phyloP scores from a whole-genome alignment of 2,113 vertebrate genomes.

The Vulpes lagopus region DNA sequence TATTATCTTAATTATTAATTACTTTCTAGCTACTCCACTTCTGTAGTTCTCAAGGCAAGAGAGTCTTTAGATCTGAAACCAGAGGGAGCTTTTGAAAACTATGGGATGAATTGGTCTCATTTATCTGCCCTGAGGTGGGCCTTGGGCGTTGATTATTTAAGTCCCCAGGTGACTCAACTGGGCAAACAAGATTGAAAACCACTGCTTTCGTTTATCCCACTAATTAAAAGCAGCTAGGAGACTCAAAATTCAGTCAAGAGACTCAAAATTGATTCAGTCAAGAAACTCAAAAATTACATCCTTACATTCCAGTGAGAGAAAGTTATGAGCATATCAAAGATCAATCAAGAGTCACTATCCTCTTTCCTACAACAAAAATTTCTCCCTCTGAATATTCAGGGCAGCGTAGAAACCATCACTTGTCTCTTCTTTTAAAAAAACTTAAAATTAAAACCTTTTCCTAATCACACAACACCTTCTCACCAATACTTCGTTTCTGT shows the following conservation, averaged over 20 bases:
- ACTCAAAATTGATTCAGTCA: not conserved
- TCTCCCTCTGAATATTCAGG: not conserved
- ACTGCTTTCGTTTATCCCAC: not conserved
- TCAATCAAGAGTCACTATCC: not conserved
- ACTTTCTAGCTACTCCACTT: constrained; percentile 17
- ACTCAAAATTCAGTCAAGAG: not conserved
- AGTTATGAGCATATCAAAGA: not conserved
- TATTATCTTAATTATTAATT: not conserved
- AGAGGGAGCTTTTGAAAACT: not conserved
- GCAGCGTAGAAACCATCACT: not conserved
- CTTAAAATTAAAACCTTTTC: not conserved
- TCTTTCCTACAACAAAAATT: not conserved
- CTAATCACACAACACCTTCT: not conserved
- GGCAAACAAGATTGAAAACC: not conserved
- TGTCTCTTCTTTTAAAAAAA: not conserved
- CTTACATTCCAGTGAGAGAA: not conserved
- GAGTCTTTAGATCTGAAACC: not conserved
- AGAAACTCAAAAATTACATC: not conserved
- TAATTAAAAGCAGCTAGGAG: not conserved
- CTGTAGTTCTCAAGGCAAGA: not conserved
- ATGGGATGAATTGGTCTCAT: not conserved
- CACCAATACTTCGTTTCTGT: not conserved
- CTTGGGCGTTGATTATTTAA: not conserved
- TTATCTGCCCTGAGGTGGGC: not conserved
- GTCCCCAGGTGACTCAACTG: not conserved